Conservation (phyloP, 2,888 invertebrate species). For the Patella ulyssiponensis region DNA sequence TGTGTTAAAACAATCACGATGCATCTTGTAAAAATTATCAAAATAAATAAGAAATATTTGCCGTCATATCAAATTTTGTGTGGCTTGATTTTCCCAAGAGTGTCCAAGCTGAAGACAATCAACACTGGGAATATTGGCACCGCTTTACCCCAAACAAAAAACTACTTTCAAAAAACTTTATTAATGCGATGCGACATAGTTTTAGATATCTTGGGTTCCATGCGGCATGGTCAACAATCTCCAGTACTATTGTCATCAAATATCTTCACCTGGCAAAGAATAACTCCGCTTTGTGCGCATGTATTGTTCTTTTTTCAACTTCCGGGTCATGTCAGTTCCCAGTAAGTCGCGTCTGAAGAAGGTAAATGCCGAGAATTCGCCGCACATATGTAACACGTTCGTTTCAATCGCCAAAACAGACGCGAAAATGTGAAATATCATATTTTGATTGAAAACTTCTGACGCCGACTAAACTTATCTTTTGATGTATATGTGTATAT, state of each 20-base stretch:
- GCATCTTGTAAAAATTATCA: too few species aligned
- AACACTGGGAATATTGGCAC: background rate
- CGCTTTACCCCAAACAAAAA: too few species aligned
- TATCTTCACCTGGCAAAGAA: background rate
- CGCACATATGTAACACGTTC: slow-evolving; percentile 5
- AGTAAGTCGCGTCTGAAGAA: background rate
- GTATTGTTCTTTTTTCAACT: slow-evolving; percentile 6
- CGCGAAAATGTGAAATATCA: slow-evolving; percentile 3
- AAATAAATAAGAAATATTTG: too few species aligned
- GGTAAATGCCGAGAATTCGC: slow-evolving; percentile 4
- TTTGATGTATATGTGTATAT: too few species aligned
- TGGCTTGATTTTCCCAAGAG: background rate
- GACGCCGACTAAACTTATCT: too few species aligned
- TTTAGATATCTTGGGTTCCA: background rate
- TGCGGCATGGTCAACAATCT: too few species aligned
- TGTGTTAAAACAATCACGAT: too few species aligned
- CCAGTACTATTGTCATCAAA: background rate
- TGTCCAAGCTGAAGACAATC: background rate
- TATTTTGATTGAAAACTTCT: slow-evolving; percentile 1
- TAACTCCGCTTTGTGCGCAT: slow-evolving; percentile 10
- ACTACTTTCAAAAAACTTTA: too few species aligned
- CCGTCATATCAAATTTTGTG: too few species aligned
- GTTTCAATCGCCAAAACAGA: background rate
- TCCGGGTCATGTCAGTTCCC: background rate
- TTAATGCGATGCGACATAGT: background rate